phyloP scores from a whole-genome alignment of 2,888 invertebrate species.

The Keiferia lycopersicella region DNA sequence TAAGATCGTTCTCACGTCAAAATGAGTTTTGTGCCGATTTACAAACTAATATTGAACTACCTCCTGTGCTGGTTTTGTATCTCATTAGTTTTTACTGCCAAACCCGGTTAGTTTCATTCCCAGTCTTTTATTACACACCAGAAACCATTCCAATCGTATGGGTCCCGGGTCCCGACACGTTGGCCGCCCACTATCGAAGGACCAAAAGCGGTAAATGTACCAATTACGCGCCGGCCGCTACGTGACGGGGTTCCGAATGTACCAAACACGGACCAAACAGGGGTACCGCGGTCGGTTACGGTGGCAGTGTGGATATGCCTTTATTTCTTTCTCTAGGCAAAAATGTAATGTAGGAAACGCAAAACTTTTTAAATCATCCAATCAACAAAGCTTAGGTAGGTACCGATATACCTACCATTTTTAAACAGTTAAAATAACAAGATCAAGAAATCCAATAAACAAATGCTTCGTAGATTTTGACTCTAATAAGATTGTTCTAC shows the following conservation, averaged over 20 bases:
- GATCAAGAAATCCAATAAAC: no score
- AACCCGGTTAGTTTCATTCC: not conserved
- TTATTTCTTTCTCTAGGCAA: not conserved
- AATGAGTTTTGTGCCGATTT: no score
- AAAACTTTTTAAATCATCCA: no score
- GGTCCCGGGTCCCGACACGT: constrained; percentile 35
- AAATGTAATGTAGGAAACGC: not conserved
- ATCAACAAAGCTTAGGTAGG: no score
- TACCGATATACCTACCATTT: no score
- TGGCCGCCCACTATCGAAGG: constrained; percentile 39
- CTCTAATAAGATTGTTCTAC: not conserved
- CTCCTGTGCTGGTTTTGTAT: no score
- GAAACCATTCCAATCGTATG: not conserved
- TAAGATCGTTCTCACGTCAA: no score
- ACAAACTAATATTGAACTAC: no score
- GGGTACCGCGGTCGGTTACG: constrained; percentile 34
- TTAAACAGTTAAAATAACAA: no score
- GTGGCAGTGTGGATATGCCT: constrained; percentile 48
- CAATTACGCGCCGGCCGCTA: constrained; percentile 76
- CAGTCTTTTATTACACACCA: not conserved
- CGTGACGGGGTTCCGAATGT: constrained; percentile 72
- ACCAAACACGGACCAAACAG: constrained; percentile 31
- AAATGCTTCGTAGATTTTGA: no score
- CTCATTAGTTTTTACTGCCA: not conserved
- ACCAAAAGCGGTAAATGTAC: constrained; percentile 66